Evolutionary conservation across 64 coral and sea anemone species (phyloP).

Genomic region (Porites australiensis): DNA sequence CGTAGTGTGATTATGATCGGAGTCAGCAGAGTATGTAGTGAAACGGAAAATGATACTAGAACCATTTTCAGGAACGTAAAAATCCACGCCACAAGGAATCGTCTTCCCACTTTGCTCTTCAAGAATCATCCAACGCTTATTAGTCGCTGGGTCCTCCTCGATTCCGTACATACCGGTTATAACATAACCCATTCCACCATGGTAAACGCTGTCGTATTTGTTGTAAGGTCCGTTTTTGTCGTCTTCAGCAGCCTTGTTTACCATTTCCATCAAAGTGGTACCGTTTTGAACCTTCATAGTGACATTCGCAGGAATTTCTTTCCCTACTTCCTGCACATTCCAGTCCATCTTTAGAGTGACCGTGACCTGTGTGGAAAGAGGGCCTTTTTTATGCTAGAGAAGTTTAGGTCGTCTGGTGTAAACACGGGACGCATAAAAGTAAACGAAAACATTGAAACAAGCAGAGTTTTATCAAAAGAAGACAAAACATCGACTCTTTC

Average conservation of each 20-base stretch:
- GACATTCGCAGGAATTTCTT: neutral
- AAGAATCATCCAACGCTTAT: neutral
- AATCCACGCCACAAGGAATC: neutral
- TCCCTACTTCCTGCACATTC: neutral
- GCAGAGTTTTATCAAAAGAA: no score
- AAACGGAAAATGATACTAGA: conserved; percentile 7
- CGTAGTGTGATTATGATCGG: neutral
- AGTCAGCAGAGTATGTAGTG: neutral
- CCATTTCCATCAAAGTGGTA: neutral
- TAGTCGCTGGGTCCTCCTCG: neutral
- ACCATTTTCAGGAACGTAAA: neutral
- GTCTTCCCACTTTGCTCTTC: neutral
- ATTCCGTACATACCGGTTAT: neutral
- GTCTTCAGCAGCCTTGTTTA: neutral
- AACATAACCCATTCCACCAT: neutral
- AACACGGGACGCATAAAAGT: no score
- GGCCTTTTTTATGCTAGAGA: no score
- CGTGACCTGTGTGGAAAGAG: neutral
- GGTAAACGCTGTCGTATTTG: conserved; percentile 8
- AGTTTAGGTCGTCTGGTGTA: no score
- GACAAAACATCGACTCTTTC: no score
- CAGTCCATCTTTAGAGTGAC: conserved; percentile 26
- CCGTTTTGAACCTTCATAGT: conserved; percentile 14
- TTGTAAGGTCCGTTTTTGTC: neutral
- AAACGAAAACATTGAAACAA: no score